Evolutionary conservation across 23 tunicate species (phyloP), one percentile per base, ranked within the genome.

Genomic region (Clavelina lepadiformis): DNA sequence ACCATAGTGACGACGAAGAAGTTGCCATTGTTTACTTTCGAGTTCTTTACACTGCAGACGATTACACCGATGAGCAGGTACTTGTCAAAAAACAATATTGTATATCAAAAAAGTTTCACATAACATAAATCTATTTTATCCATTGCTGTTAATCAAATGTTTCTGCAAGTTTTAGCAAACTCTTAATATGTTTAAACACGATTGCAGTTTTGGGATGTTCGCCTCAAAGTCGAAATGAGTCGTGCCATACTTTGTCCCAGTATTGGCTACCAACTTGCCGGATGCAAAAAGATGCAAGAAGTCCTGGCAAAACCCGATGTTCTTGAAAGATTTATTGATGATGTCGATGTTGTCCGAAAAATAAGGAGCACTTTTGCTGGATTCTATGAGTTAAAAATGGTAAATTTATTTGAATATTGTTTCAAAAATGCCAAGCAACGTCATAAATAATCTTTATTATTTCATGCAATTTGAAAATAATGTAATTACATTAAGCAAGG

Each of bases 221-320:
- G 97, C 56, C 57, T 30, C 3, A 20, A 35, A 22, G 66, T 89
- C 2, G 97, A 89, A 36, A 25, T 25, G 11, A 81, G 89, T 46
- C 27, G 46, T 4, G 91, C 97, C 3, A 71, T 89, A 46, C 81
- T 81, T 33, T 81, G 74, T 38, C 97, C 97, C 0, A 49, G 75
- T 23, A 75, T 81, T 26, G 89, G 61, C 21, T 71, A 75, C 23
- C 97, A 89, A 57, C 71, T 89, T 15, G 78, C 65, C n/a, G 97
- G 97, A 6, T 71, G 76, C 25, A 89, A 89, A 51, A 89, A 89
- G 34, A 53, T 89, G 57, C 97, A 89, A 76, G 67, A 89, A 41
- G 61, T 89, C 51, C 49, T 89, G 20, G 74, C 89, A 25, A 56
- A 53, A 35, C 79, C 79, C 28, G 82, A 82, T 2, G 69, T 69